Evolutionary conservation across 2,797 vertebrate species (phyloP), one percentile per base, ranked within the genome.

Genomic region (Scleropages formosus): DNA sequence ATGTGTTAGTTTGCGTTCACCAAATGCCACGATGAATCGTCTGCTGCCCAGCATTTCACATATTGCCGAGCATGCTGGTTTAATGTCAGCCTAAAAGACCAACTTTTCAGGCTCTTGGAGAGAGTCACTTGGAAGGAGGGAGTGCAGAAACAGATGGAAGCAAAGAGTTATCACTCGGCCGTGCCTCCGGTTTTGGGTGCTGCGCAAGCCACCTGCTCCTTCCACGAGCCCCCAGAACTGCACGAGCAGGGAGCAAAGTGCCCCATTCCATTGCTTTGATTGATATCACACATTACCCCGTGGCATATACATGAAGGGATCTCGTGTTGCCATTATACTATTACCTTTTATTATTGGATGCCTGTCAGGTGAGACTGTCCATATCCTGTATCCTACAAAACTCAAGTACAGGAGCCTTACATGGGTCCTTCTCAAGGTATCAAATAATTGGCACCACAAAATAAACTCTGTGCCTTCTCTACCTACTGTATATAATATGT

Each of bases 131-230:
- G n/a, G 6, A 47, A 47, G 46, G 51, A 68, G 49, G 46, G 46
- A 47, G 8, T 8, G 46, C 47, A 44, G 66, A 68, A 24, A 49
- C 66, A 68, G 66, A 68, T 51, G 66, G 66, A 68, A 68, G 39
- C n/a, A 11, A 16, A 24, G 22, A 51, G 44, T 68, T 68, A 47
- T 68, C 66, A 68, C 66, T 46, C 66, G 15, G 12, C 39, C 22
- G 66, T 1, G 31, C 16, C 12, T 51, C 20, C 46, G 49, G 20
- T 8, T 6, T 12, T 44, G 24, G 44, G 46, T 22, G 7, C 22
- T 12, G 47, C 13, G 8, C 24, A 44, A 68, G 24, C 66, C 44
- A 68, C 46, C 66, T 68, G 66, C 44, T 13, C 15, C 11, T 51
- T 68, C 66, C 22, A 20, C 46, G 0, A 24, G 20, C 11, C 47